Evolutionary conservation across 2,888 invertebrate genomes (phyloP), one percentile per base, ranked within the genome.

Genomic region (Gymnoscelis rufifasciata): DNA sequence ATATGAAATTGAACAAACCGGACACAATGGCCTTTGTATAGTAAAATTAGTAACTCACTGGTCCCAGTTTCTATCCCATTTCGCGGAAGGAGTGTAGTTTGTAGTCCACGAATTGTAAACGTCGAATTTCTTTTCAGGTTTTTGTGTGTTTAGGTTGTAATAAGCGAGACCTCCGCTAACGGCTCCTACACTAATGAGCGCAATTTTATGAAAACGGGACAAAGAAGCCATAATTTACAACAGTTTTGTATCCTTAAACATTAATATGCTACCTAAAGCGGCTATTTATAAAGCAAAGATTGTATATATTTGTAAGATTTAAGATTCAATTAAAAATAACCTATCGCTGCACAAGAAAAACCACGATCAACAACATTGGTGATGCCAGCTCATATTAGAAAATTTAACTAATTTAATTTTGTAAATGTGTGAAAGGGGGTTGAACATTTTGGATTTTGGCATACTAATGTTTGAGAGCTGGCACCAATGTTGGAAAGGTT

Each of bases 51-150:
- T 19, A 50, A 84, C 91, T 90, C 89, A 94, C 93, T 91, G 93
- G 76, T 97, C 97, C 97, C 97, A 97, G 80, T 97, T 96, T 42
- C 83, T 87, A 62, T 97, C 94, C 97, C 97, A 97, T 68, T 92
- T 91, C 0, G 92, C 87, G 44, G 90, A 89, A 0, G 93, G 92
- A 0, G 82, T 83, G 57, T 88, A 90, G 75, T 91, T 91, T 4
- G 92, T 92, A 0, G 93, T 94, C 93, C 93, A 93, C 0, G 93
- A 92, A 60, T 91, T 90, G 29, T 88, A 75, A 0, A 90, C 93
- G 36, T 68, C 74, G 38, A 78, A 80, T 56, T 88, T 87, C 40
- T 79, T 82, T 33, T 79, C 72, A 58, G 82, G 63, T 66, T 75
- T 79, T 40, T 69, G 57, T 56, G 81, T 60, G 52, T 81, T 83